Conservation (phyloP, 2,797 vertebrate species). For the Cyclopterus lumpus region DNA sequence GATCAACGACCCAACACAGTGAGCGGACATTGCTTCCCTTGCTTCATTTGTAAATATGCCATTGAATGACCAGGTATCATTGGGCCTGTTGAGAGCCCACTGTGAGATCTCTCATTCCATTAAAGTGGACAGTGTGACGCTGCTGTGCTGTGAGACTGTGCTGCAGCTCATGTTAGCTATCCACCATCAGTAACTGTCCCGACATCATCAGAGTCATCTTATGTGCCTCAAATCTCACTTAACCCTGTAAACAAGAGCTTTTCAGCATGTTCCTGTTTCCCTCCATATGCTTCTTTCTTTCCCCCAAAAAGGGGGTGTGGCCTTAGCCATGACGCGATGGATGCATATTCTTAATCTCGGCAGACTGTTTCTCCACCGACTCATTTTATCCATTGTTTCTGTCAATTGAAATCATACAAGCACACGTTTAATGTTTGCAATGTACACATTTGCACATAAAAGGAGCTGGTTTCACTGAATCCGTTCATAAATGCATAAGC, state of each 20-base stretch:
- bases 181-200: neutral
- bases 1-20: neutral
- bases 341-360: too few species aligned
- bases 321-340: too few species aligned
- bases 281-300: neutral
- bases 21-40: too few species aligned
- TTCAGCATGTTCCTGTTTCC: neutral
- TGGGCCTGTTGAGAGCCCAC: neutral
- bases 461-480: neutral
- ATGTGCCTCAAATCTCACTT: too few species aligned
- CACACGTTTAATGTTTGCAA: neutral
- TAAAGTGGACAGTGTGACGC: too few species aligned
- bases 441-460: neutral
- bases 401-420: neutral
- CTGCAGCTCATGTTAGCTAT: neutral
- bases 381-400: neutral
- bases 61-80: too few species aligned
- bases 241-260: neutral
- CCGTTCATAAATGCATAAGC: neutral
- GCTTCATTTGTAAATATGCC: too few species aligned
- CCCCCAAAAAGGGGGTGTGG: neutral
- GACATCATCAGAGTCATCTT: neutral
- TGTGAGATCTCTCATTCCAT: neutral
- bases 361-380: too few species aligned
- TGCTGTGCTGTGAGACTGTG: neutral